Evolutionary conservation across 2,888 invertebrate species (phyloP), one percentile per base, ranked within the genome.

Genomic region (Lasiommata megera): DNA sequence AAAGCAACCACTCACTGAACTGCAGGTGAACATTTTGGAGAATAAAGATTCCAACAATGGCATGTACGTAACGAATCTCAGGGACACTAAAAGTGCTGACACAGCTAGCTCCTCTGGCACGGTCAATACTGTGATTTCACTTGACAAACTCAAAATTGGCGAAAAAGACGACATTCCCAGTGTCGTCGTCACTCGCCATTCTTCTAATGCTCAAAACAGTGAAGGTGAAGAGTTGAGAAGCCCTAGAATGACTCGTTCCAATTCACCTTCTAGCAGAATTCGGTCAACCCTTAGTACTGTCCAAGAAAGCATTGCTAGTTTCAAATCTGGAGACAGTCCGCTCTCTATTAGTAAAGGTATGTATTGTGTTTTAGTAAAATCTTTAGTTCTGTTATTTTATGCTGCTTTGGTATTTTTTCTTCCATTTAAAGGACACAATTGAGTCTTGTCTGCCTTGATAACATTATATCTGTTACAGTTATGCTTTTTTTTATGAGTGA

Each of bases 201-300:
- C 70, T 0, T 67, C 66, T 3, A 51, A 63, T 5, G 44, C 37
- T 0, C 56, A 58, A 12, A 62, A 56, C 29, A 46, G 37, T 16
- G 65, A 65, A 9, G 44, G 38, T 9, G 64, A 66, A 14, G 63
- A 64, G 37, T 36, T 69, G 1, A 67, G 62, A 56, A 63, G 57
- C 9, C 28, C 77, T 69, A 63, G 53, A 43, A 69, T 67, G 6
- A 68, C 69, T 0, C 74, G 77, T 17, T 88, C 86, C 0, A 85
- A 83, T 43, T 85, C 88, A 0, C 82, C 87, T 0, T 84, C 84
- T 0, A 84, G 76, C 56, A 87, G 79, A 66, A 89, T 81, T 60
- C 82, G 76, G 2, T 83, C 87, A 0, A 87, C 88, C 12, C 62
- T 84, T 16, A 87, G 82, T 57, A 89, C 88, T 0, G 84, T 89